Percentiles rank a stretch among this genome's conserved stretches.
Evolutionary conservation across 2,888 invertebrate genomes (phyloP).

Genomic region (Parochlus steinenii): DNA sequence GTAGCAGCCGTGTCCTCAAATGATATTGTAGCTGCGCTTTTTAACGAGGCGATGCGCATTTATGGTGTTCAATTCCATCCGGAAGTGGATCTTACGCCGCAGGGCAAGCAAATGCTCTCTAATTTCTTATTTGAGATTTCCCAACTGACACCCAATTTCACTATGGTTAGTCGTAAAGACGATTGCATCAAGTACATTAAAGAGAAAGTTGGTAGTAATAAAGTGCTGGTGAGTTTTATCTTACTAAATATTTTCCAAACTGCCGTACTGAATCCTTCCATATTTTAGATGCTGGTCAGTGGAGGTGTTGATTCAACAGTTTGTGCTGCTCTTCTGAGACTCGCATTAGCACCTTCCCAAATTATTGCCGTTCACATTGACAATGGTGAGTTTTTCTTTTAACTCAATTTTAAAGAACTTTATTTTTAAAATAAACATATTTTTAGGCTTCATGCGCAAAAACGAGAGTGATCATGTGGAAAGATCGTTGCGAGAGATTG

Average conservation of each 20-base stretch:
- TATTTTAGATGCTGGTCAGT: conserved; percentile 69
- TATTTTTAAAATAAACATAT: conserved; percentile 1
- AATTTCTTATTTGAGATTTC: conserved; percentile 91
- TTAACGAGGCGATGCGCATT: conserved; percentile 73
- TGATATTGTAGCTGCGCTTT: conserved; percentile 73
- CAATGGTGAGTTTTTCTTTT: conserved; percentile 47
- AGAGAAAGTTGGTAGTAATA: conserved; percentile 75
- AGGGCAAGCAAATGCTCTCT: conserved; percentile 79
- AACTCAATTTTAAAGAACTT: conserved; percentile 4
- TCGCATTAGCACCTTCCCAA: conserved; percentile 76
- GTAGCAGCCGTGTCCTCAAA: conserved; percentile 67
- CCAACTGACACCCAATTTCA: conserved; percentile 72
- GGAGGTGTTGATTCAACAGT: conserved; percentile 99
- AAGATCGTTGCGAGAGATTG: conserved; percentile 63
- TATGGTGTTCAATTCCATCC: conserved; percentile 99
- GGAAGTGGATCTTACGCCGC: conserved; percentile 87
- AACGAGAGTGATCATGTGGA: conserved; percentile 83
- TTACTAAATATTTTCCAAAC: conserved; percentile 9
- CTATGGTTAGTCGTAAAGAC: conserved; percentile 71
- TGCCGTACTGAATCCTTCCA: neutral
- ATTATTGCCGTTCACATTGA: conserved; percentile 95
- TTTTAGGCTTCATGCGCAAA: conserved; percentile 75
- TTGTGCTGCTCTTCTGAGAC: conserved; percentile 86
- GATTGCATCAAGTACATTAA: conserved; percentile 85
- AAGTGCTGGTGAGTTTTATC: conserved; percentile 63